Evolutionary conservation across 2,888 invertebrate species (phyloP).

Genomic region (Tetragonisca angustula): DNA sequence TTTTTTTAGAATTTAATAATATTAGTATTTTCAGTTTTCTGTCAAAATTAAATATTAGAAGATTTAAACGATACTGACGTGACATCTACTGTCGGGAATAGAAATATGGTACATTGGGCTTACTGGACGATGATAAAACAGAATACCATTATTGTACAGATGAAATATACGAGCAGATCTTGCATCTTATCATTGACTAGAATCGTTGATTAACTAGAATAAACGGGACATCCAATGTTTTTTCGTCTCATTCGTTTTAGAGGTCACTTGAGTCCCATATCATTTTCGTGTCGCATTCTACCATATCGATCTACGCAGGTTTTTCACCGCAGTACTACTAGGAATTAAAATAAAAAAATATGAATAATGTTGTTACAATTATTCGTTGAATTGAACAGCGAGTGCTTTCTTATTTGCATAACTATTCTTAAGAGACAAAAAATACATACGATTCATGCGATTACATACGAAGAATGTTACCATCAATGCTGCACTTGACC

Average conservation of each 20-base stretch:
- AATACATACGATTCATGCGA: too few species aligned
- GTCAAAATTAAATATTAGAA: not conserved
- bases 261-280: not conserved
- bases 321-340: too few species aligned
- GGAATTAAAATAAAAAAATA: too few species aligned
- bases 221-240: not conserved
- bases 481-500: too few species aligned
- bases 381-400: too few species aligned
- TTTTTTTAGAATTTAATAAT: not conserved
- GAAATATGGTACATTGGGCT: not conserved
- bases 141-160: not conserved
- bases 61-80: not conserved
- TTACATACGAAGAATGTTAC: too few species aligned
- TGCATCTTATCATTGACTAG: too few species aligned
- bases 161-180: not conserved
- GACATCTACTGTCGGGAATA: conserved; percentile 3
- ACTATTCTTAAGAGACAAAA: too few species aligned
- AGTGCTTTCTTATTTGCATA: too few species aligned
- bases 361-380: too few species aligned
- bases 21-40: not conserved
- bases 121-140: not conserved
- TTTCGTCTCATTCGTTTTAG: not conserved
- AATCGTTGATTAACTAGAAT: too few species aligned
- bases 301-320: not conserved
- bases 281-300: not conserved